Conservation (phyloP, 92 coral and sea anemone genomes). For the Hydrozoanthus gracilis region DNA sequence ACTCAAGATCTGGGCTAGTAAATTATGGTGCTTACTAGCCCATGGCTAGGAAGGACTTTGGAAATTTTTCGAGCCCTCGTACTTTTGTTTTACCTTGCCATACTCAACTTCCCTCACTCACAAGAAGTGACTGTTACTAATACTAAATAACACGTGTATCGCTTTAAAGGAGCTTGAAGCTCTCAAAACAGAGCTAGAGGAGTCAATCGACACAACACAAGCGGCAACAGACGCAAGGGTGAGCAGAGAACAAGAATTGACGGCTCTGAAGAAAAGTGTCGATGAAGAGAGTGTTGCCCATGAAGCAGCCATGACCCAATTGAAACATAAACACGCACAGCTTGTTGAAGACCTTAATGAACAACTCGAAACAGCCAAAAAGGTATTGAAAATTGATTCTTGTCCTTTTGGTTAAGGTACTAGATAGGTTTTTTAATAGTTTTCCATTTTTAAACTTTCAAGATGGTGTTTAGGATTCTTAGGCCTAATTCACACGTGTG, state of each 20-base stretch:
- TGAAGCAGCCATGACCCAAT: slow-evolving; percentile 93
- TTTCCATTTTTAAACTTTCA: too few species aligned
- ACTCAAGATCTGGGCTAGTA: too few species aligned
- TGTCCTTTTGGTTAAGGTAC: not conserved
- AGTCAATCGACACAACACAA: slow-evolving; percentile 93
- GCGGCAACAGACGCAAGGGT: slow-evolving; percentile 88
- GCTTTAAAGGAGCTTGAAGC: slow-evolving; percentile 87
- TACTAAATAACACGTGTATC: not conserved
- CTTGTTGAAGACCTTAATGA: slow-evolving; percentile 86
- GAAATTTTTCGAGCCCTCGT: too few species aligned
- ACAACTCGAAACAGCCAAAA: slow-evolving; percentile 85
- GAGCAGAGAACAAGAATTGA: slow-evolving; percentile 86
- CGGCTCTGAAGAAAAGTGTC: slow-evolving; percentile 86
- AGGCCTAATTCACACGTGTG: too few species aligned
- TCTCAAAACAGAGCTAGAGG: slow-evolving; percentile 91
- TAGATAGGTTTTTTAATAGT: not conserved
- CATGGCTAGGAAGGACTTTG: too few species aligned
- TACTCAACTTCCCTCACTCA: not conserved
- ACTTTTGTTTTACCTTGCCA: too few species aligned
- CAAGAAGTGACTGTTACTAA: not conserved
- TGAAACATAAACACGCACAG: slow-evolving; percentile 90
- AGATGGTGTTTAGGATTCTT: too few species aligned
- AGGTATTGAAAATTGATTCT: slow-evolving; percentile 60
- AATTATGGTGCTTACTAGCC: too few species aligned
- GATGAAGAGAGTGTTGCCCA: slow-evolving; percentile 87